Percentiles rank a stretch among this genome's conserved stretches.
Conservation (phyloP, 2,888 invertebrate genomes). For the Leucophora obtusa region DNA sequence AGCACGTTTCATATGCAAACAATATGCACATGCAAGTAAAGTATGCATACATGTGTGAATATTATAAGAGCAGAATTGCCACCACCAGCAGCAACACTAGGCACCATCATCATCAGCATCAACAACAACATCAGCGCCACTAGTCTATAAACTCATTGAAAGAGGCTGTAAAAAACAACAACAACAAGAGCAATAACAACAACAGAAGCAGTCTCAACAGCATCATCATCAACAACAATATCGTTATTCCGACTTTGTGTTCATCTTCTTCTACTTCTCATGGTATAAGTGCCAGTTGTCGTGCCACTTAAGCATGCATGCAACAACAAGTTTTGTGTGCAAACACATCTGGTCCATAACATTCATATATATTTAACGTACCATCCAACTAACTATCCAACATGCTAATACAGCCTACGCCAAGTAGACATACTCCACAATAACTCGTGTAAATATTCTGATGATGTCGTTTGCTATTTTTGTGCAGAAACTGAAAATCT, state of each 20-base stretch:
- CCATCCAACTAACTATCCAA: constrained; percentile 24
- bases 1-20: constrained; percentile 65
- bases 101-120: constrained; percentile 40
- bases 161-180: constrained; percentile 45
- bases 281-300: constrained; percentile 63
- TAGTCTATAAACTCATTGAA: constrained; percentile 49
- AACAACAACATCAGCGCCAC: constrained; percentile 60
- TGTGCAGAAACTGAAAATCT: constrained; percentile 45
- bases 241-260: constrained; percentile 33
- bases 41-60: constrained; percentile 59
- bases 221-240: constrained; percentile 20
- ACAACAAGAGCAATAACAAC: constrained; percentile 25
- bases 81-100: constrained; percentile 32
- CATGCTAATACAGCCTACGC: constrained; percentile 58
- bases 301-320: constrained; percentile 63
- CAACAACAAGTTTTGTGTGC: constrained; percentile 46
- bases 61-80: constrained; percentile 48
- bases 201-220: constrained; percentile 3
- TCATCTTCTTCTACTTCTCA: constrained; percentile 52
- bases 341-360: constrained; percentile 63
- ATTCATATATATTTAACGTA: constrained; percentile 50
- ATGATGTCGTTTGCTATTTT: constrained; percentile 57
- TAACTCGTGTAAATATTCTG: constrained; percentile 55
- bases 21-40: constrained; percentile 58
- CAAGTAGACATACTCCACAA: constrained; percentile 26